A percentile compares a stretch with the other conserved stretches of the same genome.
Conservation (phyloP, 2,797 vertebrate species). For the Hoplostethus atlanticus region DNA sequence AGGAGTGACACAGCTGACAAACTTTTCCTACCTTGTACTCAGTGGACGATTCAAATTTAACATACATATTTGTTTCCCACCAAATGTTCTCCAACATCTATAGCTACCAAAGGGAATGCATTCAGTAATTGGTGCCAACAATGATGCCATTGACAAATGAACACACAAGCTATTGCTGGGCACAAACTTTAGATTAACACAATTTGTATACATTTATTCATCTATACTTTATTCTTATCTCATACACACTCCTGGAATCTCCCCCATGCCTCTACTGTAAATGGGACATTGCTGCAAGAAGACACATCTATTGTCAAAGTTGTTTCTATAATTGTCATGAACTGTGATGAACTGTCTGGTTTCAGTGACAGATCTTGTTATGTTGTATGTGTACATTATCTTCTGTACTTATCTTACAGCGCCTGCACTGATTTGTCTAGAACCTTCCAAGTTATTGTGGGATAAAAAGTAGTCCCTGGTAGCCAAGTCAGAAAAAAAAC, state of each 20-base stretch:
- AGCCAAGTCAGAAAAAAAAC: slow-evolving; percentile 1
- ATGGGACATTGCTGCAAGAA: neutral
- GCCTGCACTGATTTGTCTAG: neutral
- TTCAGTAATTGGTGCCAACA: slow-evolving; percentile 42
- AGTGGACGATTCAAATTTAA: neutral
- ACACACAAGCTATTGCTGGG: slow-evolving; percentile 14
- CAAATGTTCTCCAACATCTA: slow-evolving; percentile 27
- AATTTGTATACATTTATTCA: slow-evolving; percentile 6
- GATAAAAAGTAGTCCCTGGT: slow-evolving; percentile 7
- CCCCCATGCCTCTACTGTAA: neutral
- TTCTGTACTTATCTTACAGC: neutral
- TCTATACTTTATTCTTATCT: too few relatives aligned
- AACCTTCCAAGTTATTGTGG: neutral
- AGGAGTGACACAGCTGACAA: slow-evolving; percentile 57
- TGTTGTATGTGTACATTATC: neutral
- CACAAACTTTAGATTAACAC: slow-evolving; percentile 32
- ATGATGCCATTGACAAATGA: slow-evolving; percentile 27
- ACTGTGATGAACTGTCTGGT: slow-evolving; percentile 18
- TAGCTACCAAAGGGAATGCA: slow-evolving; percentile 33
- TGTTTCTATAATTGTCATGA: slow-evolving; percentile 8
- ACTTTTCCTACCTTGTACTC: slow-evolving; percentile 11
- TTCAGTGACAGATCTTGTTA: slow-evolving; percentile 21
- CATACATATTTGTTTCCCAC: slow-evolving; percentile 29
- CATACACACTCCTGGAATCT: too few relatives aligned
- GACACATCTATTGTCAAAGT: slow-evolving; percentile 18